Evolutionary conservation across 2,797 vertebrate species (phyloP).

Genomic region (Crax fasciolata): DNA sequence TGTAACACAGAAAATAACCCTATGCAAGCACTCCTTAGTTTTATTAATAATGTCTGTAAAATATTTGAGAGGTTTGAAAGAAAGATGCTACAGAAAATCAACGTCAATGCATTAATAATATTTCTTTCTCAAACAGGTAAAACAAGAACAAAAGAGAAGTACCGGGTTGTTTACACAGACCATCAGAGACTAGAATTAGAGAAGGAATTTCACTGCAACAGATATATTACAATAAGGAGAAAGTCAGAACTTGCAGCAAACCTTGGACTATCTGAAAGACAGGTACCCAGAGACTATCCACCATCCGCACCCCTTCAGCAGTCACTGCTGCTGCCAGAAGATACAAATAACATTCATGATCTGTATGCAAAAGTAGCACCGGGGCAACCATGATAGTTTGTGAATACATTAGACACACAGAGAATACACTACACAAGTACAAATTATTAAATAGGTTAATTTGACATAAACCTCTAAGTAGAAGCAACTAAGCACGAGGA

Average conservation of each 20-base stretch:
- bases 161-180: constrained; percentile 95
- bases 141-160: constrained; percentile 98
- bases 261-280: constrained; percentile 95
- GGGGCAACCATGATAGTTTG: background rate
- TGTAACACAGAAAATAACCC: background rate
- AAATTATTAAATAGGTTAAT: background rate
- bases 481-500: background rate
- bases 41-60: background rate
- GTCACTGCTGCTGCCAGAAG: background rate
- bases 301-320: background rate
- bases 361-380: background rate
- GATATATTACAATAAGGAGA: constrained; percentile 95
- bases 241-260: constrained; percentile 95
- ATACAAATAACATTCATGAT: background rate
- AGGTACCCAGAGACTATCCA: constrained; percentile 84
- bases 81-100: constrained; percentile 23
- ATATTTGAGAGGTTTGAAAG: constrained; percentile 1
- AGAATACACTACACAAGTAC: background rate
- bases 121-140: constrained; percentile 87
- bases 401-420: background rate
- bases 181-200: constrained; percentile 96
- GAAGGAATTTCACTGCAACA: constrained; percentile 97
- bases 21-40: background rate
- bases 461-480: background rate
- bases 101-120: background rate